phyloP scores from a whole-genome alignment of 1,140 invertebrate genomes.

The Ceratina australensis region DNA sequence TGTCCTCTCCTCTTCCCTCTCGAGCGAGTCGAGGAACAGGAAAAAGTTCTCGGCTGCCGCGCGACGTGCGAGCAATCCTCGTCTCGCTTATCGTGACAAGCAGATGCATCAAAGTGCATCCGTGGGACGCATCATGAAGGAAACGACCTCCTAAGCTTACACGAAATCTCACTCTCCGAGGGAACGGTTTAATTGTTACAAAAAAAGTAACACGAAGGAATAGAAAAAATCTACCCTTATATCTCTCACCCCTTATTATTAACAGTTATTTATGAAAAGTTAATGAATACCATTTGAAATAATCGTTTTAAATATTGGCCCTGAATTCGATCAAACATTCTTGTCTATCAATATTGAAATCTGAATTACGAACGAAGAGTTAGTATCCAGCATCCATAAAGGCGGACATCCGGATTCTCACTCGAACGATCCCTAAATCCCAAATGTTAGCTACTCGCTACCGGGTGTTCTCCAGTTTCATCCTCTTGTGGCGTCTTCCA shows the following conservation, averaged over 20 bases:
- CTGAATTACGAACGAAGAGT: background rate
- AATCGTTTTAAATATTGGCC: no score
- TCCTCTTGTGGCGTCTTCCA: conserved; percentile 49
- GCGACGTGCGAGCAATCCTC: conserved; percentile 5
- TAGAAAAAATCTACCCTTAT: no score
- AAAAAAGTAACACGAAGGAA: no score
- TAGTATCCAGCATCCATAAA: background rate
- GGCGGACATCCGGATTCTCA: conserved; percentile 31
- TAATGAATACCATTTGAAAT: no score
- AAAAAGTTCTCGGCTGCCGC: conserved; percentile 22
- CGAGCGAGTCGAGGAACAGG: background rate
- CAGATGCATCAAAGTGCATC: conserved; percentile 47
- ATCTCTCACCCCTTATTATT: no score
- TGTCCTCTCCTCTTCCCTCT: conserved; percentile 32
- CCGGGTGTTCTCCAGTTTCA: conserved; percentile 50
- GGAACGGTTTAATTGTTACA: no score
- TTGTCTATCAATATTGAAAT: no score
- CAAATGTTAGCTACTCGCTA: conserved; percentile 38
- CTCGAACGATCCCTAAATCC: conserved; percentile 21
- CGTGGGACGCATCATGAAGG: conserved; percentile 15
- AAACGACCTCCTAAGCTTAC: conserved; percentile 33
- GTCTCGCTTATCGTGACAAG: conserved; percentile 24
- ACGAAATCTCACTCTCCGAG: background rate
- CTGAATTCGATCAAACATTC: no score
- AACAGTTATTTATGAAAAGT: no score